Evolutionary conservation across 2,888 invertebrate genomes (phyloP).

Genomic region (Ophion costatus): DNA sequence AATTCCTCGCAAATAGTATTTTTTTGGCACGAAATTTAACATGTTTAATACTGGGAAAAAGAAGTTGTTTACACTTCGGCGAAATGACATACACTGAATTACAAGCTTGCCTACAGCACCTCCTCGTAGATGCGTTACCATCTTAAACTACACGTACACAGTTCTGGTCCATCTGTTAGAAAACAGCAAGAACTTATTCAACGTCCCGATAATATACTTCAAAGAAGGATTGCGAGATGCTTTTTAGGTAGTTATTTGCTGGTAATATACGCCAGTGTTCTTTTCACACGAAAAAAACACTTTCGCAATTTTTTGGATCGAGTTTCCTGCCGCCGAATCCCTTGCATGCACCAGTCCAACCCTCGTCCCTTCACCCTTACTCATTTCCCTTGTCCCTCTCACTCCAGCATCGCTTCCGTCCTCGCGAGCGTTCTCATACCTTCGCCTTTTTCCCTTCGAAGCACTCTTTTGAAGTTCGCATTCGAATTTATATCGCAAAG

Average conservation of each 20-base stretch:
- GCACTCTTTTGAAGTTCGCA: slow-evolving; percentile 75
- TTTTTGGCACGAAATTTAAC: too few relatives aligned
- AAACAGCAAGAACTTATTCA: too few relatives aligned
- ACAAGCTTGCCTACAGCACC: too few relatives aligned
- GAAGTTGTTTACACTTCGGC: too few relatives aligned
- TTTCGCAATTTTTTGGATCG: slow-evolving; percentile 72
- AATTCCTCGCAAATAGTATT: too few relatives aligned
- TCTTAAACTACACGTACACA: too few relatives aligned
- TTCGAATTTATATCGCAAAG: slow-evolving; percentile 74
- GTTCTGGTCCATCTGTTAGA: too few relatives aligned
- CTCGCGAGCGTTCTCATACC: slow-evolving; percentile 50
- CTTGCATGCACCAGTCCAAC: slow-evolving; percentile 45
- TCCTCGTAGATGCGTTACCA: too few relatives aligned
- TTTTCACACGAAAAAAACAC: slow-evolving; percentile 78
- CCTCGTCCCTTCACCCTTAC: slow-evolving; percentile 54
- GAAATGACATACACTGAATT: too few relatives aligned
- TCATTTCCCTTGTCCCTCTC: slow-evolving; percentile 47
- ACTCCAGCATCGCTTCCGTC: slow-evolving; percentile 39
- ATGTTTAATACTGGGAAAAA: too few relatives aligned
- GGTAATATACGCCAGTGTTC: slow-evolving; percentile 53
- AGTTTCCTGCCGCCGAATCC: slow-evolving; percentile 59
- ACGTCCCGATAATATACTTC: too few relatives aligned
- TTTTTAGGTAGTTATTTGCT: slow-evolving; percentile 37
- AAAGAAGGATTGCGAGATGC: not conserved
- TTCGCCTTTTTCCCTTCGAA: slow-evolving; percentile 43